Base-by-base conservation (phyloP, 2,797 vertebrate species). In the Staurois parvus region DNA sequence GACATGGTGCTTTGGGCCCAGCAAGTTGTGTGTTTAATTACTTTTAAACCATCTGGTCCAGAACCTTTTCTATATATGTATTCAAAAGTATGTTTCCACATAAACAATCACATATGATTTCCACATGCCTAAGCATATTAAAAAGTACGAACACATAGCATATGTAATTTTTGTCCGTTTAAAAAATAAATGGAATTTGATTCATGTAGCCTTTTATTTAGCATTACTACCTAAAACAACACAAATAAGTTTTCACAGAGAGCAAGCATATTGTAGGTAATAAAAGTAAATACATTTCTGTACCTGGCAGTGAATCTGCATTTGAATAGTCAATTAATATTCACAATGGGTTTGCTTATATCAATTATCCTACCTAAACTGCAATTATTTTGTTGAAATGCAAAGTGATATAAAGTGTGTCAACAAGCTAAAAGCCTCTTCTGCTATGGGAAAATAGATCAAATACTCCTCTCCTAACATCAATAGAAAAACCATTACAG, bases 401-500 rank as follows among this genome's bases (percentile, higher is more conserved):
- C 56, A 59, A 76, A 76, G 48, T 34, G 15, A 62, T 76, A 76
- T 76, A n/a, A 56, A 76, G 75, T 19, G 32, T 76, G 48, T 56
- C 48, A 59, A 76, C 75, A 76, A 1, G 24, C 26, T 62, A 32
- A 78, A 66, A 66, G n/a, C 64, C 26, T 66, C 64, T 66, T 12
- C 64, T 26, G 64, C 64, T 78, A 17, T 40, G 32, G 32, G 76
- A 78, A 78, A 34, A 62, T 64, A 78, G 21, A 78, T 66, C 76
- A 78, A 66, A n/a, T 37, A 29, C 30, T 64, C 32, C 28, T 15
- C 64, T 29, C 28, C n/a, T 66, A 66, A 64, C 76, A 78, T 78
- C 59, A 40, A 78, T 56, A 76, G 52, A 76, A 15, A 76, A 76
- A 29, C 45, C 42, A 76, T 76, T 76, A 56, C 73, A 28, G 48